phyloP scores from a whole-genome alignment of 2,113 vertebrate species.

The Ceyx cyanopectus region DNA sequence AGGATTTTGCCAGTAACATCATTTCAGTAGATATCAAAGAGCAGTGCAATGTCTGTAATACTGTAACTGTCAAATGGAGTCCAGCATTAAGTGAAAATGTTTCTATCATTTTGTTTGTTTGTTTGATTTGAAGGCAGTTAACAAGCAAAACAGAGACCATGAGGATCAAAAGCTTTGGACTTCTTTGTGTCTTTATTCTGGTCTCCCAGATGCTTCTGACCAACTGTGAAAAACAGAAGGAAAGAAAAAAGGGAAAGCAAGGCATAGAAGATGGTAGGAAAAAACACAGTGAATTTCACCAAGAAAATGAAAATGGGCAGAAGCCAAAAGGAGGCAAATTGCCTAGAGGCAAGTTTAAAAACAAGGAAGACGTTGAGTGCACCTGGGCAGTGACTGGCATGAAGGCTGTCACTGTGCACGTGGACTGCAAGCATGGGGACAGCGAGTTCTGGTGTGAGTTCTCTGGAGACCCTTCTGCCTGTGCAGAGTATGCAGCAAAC shows the following conservation, averaged over 20 bases:
- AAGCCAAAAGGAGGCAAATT: conserved; percentile 38
- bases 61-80: background rate
- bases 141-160: conserved; percentile 62
- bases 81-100: background rate
- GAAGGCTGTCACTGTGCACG: conserved; percentile 46
- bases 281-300: background rate
- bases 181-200: conserved; percentile 80
- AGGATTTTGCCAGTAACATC: background rate
- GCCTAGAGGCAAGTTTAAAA: conserved; percentile 79
- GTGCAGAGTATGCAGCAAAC: conserved; percentile 73
- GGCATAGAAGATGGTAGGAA: background rate
- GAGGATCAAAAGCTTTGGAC: conserved; percentile 69
- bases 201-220: conserved; percentile 70
- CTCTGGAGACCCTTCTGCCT: conserved; percentile 78
- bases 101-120: background rate
- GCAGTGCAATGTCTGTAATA: background rate
- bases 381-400: conserved; percentile 77
- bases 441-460: conserved; percentile 82
- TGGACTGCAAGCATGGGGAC: conserved; percentile 75
- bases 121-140: conserved; percentile 50
- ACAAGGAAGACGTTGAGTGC: conserved; percentile 81
- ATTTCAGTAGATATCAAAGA: background rate
- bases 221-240: conserved; percentile 67
- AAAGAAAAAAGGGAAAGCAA: conserved; percentile 53
- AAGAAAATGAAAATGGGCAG: background rate